phyloP scores from a whole-genome alignment of 2,113 vertebrate species.

The Heloderma charlesbogerti region DNA sequence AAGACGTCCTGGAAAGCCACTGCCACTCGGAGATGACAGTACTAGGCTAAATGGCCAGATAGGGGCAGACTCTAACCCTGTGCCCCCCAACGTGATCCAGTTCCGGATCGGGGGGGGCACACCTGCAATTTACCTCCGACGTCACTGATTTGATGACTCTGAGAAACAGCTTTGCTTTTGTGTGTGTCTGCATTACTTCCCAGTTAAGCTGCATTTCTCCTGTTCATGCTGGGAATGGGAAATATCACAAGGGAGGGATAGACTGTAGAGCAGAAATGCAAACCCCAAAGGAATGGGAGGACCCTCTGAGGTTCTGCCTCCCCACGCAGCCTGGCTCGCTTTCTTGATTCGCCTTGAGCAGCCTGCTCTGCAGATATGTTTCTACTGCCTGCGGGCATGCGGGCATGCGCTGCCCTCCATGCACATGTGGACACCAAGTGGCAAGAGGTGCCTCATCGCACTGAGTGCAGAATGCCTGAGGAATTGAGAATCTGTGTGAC shows the following conservation, averaged over 20 bases:
- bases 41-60: no score
- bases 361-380: not conserved
- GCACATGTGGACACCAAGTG: not conserved
- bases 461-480: not conserved
- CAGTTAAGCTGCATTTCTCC: not conserved
- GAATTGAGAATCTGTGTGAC: accelerated
- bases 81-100: no score
- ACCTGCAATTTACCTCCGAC: not conserved
- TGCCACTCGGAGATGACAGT: no score
- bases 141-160: not conserved
- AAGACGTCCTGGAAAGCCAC: no score
- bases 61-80: no score
- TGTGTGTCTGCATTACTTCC: not conserved
- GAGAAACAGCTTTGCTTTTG: not conserved
- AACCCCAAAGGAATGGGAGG: not conserved
- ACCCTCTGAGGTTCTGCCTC: not conserved
- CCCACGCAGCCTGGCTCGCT: not conserved
- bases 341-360: not conserved
- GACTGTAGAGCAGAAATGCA: not conserved
- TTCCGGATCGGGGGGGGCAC: no score
- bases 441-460: no score
- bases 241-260: no score
- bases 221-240: not conserved
- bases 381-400: no score
- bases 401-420: not conserved